Percentiles rank a stretch among this genome's conserved stretches.
Conservation (phyloP, 2,888 invertebrate species). For the Danaus chrysippus region DNA sequence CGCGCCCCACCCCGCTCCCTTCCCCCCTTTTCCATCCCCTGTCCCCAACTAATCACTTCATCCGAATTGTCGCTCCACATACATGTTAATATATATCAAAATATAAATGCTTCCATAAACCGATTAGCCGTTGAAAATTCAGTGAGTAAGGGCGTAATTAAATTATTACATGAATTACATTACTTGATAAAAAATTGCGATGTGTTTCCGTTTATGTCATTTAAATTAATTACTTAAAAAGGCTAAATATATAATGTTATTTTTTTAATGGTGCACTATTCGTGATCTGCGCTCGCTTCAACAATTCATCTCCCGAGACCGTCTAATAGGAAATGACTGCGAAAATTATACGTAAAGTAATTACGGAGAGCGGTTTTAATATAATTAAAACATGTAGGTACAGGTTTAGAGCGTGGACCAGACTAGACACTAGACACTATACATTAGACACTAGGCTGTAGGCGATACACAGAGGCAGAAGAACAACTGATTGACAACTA, state of each 20-base stretch:
- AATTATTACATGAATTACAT: neutral
- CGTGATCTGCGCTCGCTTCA: constrained; percentile 5
- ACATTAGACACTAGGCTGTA: too few relatives aligned
- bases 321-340: constrained; percentile 4
- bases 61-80: constrained; percentile 25
- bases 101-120: neutral
- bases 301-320: constrained; percentile 1
- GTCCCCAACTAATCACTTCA: constrained; percentile 36
- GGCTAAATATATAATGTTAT: too few relatives aligned
- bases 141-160: neutral
- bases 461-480: too few relatives aligned
- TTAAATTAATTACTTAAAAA: too few relatives aligned
- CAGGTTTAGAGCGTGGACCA: neutral
- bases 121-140: neutral
- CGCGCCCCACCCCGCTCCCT: constrained; percentile 8
- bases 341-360: constrained; percentile 3
- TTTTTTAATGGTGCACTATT: neutral
- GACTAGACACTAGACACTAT: neutral
- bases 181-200: neutral
- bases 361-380: constrained; percentile 5
- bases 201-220: neutral
- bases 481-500: too few relatives aligned
- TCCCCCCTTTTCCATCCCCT: constrained; percentile 22
- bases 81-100: neutral
- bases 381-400: constrained; percentile 3